Evolutionary conservation across 2,113 vertebrate genomes (phyloP).

Genomic region (Grallaria varia): DNA sequence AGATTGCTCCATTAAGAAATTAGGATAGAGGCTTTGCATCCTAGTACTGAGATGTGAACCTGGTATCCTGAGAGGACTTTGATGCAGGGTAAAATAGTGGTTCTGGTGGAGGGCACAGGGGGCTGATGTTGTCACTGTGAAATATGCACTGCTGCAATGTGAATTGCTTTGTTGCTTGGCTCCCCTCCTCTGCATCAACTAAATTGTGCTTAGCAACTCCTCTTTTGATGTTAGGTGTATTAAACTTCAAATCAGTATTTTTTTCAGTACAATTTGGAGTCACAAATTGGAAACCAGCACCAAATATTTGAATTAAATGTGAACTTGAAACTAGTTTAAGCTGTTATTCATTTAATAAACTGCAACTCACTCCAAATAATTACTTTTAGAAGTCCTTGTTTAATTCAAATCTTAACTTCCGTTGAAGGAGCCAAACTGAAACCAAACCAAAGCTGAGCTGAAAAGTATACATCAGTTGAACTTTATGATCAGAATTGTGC

Average conservation of each 20-base stretch:
- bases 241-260: neutral
- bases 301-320: neutral
- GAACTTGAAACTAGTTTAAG: neutral
- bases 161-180: neutral
- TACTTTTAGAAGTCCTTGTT: neutral
- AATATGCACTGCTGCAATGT: rapidly evolving
- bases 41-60: neutral
- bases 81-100: neutral
- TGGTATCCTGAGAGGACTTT: neutral
- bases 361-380: neutral
- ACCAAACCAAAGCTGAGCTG: neutral
- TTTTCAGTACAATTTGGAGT: neutral
- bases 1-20: neutral
- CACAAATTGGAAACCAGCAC: neutral
- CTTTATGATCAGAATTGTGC: neutral
- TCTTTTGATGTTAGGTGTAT: neutral
- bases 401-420: neutral
- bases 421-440: neutral
- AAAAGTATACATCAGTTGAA: neutral
- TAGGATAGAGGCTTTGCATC: neutral
- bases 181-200: neutral
- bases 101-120: neutral
- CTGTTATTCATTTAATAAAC: neutral
- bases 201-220: neutral
- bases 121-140: neutral